phyloP scores from a whole-genome alignment of 2,113 vertebrate genomes.

The Dipodomys ordii region DNA sequence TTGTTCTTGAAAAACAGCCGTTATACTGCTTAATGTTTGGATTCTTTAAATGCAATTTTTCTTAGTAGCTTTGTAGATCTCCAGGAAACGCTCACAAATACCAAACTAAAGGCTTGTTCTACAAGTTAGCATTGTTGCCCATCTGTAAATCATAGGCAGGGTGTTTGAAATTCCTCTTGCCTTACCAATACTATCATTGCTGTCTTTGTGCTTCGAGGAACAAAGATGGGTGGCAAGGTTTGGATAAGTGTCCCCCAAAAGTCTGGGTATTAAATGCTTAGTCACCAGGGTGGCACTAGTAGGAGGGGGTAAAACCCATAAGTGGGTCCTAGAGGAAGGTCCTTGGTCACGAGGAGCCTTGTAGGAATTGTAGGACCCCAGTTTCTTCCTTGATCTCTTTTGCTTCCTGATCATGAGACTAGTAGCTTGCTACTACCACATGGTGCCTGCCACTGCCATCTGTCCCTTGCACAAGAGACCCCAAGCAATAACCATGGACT shows the following conservation, averaged over 20 bases:
- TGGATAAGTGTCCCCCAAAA: neutral
- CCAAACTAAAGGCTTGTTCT: conserved; percentile 36
- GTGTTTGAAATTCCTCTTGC: neutral
- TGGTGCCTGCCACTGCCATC: neutral
- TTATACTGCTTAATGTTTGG: conserved; percentile 19
- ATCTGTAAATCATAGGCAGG: neutral
- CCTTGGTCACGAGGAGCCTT: neutral
- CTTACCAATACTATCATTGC: neutral
- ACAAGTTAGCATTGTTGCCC: neutral
- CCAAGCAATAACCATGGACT: neutral
- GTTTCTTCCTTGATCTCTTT: neutral
- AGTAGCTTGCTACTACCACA: neutral
- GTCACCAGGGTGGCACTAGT: neutral
- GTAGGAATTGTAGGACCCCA: neutral
- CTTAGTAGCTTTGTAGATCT: conserved; percentile 11
- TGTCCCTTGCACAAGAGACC: neutral
- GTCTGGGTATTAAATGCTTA: neutral
- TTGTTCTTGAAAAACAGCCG: conserved; percentile 62
- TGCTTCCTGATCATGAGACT: neutral
- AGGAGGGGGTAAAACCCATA: neutral
- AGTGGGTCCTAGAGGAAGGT: neutral
- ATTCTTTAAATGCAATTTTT: conserved; percentile 31
- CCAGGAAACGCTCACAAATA: neutral
- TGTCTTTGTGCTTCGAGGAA: neutral
- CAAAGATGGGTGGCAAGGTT: neutral